Conservation (phyloP, 2,113 vertebrate genomes). For the Sinocyclocheilus rhinocerous region DNA sequence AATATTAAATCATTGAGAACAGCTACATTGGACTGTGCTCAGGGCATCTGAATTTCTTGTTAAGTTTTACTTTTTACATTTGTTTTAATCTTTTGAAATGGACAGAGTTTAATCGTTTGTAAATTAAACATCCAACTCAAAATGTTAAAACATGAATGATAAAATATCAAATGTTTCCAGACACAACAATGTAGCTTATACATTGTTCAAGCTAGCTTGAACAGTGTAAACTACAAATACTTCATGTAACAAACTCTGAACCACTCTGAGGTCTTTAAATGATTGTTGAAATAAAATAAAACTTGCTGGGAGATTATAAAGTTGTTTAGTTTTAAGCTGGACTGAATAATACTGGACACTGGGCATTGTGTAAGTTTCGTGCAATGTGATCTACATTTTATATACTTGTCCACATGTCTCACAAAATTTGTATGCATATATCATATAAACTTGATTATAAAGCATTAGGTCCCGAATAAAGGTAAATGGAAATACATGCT, state of each 20-base stretch:
- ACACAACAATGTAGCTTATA: not conserved
- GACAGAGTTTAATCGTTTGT: too few species aligned
- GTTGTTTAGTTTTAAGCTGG: not conserved
- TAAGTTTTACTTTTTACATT: not conserved
- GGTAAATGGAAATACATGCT: conserved; percentile 74
- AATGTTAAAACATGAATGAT: not conserved
- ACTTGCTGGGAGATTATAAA: not conserved
- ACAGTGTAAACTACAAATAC: not conserved
- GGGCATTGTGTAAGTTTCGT: not conserved
- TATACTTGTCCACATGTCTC: not conserved
- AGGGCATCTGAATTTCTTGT: not conserved
- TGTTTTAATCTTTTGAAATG: too few species aligned
- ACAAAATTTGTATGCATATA: not conserved
- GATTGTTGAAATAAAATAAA: not conserved
- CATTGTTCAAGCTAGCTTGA: not conserved
- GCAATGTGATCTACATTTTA: not conserved
- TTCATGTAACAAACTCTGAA: too few species aligned
- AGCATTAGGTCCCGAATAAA: not conserved
- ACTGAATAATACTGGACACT: not conserved
- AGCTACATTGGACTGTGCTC: too few species aligned
- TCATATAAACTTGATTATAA: not conserved
- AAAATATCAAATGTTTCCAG: not conserved
- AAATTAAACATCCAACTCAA: not conserved
- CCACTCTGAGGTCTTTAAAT: not conserved
- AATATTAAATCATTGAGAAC: too few species aligned